phyloP scores from a whole-genome alignment of 1,140 invertebrate genomes.

The Lycorma delicatula region DNA sequence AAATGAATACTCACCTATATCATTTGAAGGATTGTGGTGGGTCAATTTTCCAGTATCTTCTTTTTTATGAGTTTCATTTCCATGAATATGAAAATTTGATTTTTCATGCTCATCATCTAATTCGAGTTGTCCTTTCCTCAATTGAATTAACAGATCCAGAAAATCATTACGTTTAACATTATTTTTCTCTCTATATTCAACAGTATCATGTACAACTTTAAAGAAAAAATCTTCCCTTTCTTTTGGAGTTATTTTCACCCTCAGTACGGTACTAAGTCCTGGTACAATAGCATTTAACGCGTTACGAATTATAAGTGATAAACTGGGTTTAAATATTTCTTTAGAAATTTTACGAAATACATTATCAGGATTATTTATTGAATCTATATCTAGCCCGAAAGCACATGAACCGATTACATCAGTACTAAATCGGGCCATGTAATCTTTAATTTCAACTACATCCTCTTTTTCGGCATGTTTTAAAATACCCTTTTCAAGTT shows the following conservation, averaged over 20 bases:
- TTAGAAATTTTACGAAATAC: conserved; percentile 37
- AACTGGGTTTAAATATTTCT: conserved; percentile 21
- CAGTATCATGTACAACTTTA: conserved; percentile 30
- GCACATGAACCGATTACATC: conserved; percentile 48
- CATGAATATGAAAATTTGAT: too few species aligned
- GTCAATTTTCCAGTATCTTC: too few species aligned
- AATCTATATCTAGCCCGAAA: conserved; percentile 48
- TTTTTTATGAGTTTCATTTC: too few species aligned
- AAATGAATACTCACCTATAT: too few species aligned
- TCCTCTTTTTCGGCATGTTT: conserved; percentile 32
- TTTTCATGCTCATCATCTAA: not conserved
- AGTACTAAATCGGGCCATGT: conserved; percentile 42
- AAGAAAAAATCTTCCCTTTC: conserved; percentile 30
- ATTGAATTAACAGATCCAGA: conserved; percentile 28
- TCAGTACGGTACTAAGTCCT: not conserved
- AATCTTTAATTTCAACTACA: conserved; percentile 41
- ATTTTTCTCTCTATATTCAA: conserved; percentile 39
- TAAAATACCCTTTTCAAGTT: conserved; percentile 16
- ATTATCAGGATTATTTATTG: conserved; percentile 42
- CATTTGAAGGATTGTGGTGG: too few species aligned
- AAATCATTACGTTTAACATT: conserved; percentile 41
- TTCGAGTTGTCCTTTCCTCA: conserved; percentile 18
- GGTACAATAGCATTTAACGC: not conserved
- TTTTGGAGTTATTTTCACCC: not conserved
- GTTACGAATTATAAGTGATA: not conserved